Conservation (phyloP, 1,140 invertebrate genomes). For the Drosophila elegans region DNA sequence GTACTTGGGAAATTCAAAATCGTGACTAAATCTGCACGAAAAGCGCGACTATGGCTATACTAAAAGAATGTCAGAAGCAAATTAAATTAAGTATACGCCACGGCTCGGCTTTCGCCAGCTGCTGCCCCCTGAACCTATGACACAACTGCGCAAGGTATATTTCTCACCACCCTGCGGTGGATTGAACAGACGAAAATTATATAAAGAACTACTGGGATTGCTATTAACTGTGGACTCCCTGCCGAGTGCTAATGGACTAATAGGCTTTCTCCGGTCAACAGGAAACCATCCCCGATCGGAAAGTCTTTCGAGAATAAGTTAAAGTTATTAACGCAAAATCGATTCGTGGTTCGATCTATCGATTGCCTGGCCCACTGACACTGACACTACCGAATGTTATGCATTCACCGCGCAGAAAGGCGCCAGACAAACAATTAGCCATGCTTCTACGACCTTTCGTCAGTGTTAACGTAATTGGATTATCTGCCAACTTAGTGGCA, state of each 20-base stretch:
- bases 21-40: constrained; percentile 66
- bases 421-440: constrained; percentile 52
- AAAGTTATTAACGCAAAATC: constrained; percentile 22
- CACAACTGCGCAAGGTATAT: constrained; percentile 53
- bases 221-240: constrained; percentile 37
- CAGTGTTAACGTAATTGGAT: constrained; percentile 70
- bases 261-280: constrained; percentile 29
- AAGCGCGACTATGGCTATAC: constrained; percentile 34
- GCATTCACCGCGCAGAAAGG: constrained; percentile 36
- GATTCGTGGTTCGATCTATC: constrained; percentile 41
- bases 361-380: constrained; percentile 67
- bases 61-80: constrained; percentile 59
- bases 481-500: constrained; percentile 42
- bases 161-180: constrained; percentile 13
- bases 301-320: constrained; percentile 7
- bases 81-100: constrained; percentile 80
- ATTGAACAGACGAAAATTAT: constrained; percentile 28
- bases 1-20: constrained; percentile 70
- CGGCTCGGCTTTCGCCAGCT: constrained; percentile 32
- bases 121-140: constrained; percentile 43
- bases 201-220: constrained; percentile 28
- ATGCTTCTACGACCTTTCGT: constrained; percentile 65
- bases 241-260: constrained; percentile 20
- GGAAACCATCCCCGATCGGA: constrained; percentile 22
- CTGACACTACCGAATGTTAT: constrained; percentile 71